phyloP scores from a whole-genome alignment of 2,113 vertebrate genomes.

The Danionella cerebrum region DNA sequence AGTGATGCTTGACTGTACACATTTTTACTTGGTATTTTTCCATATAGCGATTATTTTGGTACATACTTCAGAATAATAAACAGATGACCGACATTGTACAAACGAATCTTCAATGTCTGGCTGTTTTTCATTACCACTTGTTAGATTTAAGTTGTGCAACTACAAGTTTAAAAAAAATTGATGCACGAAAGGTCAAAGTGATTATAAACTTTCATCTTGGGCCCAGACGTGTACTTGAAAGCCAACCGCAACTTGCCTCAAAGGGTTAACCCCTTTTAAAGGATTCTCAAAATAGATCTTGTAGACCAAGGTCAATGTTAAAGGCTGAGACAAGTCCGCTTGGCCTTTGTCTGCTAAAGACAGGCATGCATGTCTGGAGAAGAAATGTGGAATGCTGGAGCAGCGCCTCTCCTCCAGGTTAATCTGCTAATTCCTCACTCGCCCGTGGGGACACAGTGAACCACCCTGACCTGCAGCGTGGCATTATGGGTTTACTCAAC shows the following conservation, averaged over 20 bases:
- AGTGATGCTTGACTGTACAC: slow-evolving; percentile 85
- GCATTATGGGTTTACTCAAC: neutral
- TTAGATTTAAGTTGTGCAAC: neutral
- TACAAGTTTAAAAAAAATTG: neutral
- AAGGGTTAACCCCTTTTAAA: neutral
- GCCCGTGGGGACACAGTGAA: neutral
- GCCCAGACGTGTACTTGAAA: neutral
- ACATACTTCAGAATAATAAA: slow-evolving; percentile 68
- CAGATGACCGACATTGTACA: slow-evolving; percentile 53
- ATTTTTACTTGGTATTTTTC: slow-evolving; percentile 79
- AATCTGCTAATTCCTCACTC: slow-evolving; percentile 40
- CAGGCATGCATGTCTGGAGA: slow-evolving; percentile 35
- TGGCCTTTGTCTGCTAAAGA: slow-evolving; percentile 11
- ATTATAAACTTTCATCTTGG: neutral
- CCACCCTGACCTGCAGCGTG: neutral
- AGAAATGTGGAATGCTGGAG: slow-evolving; percentile 56
- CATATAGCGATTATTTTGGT: slow-evolving; percentile 68
- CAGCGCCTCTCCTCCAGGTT: slow-evolving; percentile 35
- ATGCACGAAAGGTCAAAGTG: slow-evolving; percentile 6
- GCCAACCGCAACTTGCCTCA: neutral
- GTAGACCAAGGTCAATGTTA: neutral
- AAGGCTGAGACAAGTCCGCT: neutral
- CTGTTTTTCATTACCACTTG: neutral
- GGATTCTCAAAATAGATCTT: neutral
- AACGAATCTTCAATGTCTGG: slow-evolving; percentile 6